phyloP scores from a whole-genome alignment of 2,888 invertebrate genomes.

The Acrobasis consociella region DNA sequence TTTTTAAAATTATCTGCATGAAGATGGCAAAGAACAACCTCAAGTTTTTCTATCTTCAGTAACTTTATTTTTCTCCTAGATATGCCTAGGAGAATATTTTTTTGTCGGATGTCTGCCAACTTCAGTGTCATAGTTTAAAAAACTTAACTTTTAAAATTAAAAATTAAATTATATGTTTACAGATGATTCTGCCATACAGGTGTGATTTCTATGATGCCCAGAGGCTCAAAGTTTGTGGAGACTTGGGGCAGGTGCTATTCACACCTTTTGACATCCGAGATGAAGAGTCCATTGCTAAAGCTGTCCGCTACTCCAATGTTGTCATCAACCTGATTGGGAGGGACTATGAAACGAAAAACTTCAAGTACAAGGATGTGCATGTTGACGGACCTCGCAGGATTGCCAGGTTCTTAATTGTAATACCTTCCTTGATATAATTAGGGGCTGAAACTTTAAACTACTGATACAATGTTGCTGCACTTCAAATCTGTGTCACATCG shows the following conservation, averaged over 20 bases:
- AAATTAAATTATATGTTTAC: slow-evolving; percentile 39
- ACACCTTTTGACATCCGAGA: slow-evolving; percentile 92
- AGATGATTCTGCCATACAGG: slow-evolving; percentile 96
- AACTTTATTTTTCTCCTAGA: no score
- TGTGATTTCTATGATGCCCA: slow-evolving; percentile 91
- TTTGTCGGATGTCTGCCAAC: no score
- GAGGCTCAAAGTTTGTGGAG: slow-evolving; percentile 93
- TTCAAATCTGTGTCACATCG: no score
- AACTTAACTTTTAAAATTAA: no score
- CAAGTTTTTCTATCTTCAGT: no score
- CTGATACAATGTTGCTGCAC: no score
- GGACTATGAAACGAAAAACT: slow-evolving; percentile 96
- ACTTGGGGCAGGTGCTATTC: slow-evolving; percentile 97
- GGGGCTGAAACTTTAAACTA: no score
- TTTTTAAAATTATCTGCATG: no score
- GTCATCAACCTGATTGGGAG: slow-evolving; percentile 97
- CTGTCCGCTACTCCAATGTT: slow-evolving; percentile 97
- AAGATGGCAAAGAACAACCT: no score
- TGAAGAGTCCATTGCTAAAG: slow-evolving; percentile 91
- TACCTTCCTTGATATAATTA: no score
- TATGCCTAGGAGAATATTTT: no score
- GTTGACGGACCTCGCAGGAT: slow-evolving; percentile 91
- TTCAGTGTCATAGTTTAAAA: no score
- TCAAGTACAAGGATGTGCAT: slow-evolving; percentile 92
- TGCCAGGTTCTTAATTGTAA: slow-evolving; percentile 83